Conservation (phyloP, 2,888 invertebrate species). For the Drosophila falleni region DNA sequence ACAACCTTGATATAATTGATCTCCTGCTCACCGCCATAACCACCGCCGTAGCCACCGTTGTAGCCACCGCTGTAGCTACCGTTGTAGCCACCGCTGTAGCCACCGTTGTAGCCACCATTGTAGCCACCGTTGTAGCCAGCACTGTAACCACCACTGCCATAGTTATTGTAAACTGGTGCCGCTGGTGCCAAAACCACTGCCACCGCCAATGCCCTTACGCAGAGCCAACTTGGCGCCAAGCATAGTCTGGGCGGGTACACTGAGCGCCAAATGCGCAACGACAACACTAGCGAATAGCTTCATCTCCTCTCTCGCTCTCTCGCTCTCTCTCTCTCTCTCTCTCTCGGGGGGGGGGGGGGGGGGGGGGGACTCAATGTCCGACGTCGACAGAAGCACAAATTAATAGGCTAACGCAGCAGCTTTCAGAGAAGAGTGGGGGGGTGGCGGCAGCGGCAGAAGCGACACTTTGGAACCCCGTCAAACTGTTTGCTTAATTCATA, state of each 20-base stretch:
- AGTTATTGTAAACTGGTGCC: slow-evolving; percentile 56
- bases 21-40: slow-evolving; percentile 57
- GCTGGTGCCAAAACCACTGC: no score
- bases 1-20: slow-evolving; percentile 81
- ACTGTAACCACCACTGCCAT: slow-evolving; percentile 36
- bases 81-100: slow-evolving; percentile 16
- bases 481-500: no score
- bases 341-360: slow-evolving; percentile 19
- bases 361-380: slow-evolving; percentile 63
- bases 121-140: slow-evolving; percentile 40
- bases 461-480: no score
- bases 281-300: slow-evolving; percentile 69
- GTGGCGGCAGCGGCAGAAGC: slow-evolving; percentile 3
- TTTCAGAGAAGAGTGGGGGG: slow-evolving; percentile 2
- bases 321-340: background rate
- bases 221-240: slow-evolving; percentile 81
- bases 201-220: slow-evolving; percentile 68
- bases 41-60: slow-evolving; percentile 42
- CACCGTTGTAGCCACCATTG: slow-evolving; percentile 40
- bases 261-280: slow-evolving; percentile 70
- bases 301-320: no score
- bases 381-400: slow-evolving; percentile 78
- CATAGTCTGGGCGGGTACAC: slow-evolving; percentile 73
- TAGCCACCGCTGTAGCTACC: slow-evolving; percentile 40
- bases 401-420: slow-evolving; percentile 73